Base-by-base conservation (phyloP, 2,113 vertebrate species). In the Morphnarchus princeps region DNA sequence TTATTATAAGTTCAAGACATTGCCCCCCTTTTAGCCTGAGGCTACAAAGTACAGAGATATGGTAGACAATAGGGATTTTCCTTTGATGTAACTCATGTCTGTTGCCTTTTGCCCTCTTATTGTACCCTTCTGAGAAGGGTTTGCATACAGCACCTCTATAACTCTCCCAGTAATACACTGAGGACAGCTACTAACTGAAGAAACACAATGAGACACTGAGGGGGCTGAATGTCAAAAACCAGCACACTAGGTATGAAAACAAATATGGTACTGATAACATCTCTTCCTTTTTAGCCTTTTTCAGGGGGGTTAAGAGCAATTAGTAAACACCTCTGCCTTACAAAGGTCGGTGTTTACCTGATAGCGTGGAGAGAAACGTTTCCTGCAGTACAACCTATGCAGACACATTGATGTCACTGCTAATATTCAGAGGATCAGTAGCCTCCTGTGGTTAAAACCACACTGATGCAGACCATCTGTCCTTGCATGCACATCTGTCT, bases 271-370 rank as follows among this genome's bases (percentile, higher is more conserved):
- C 16, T 7, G 83, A 93, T 87, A 91, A 20, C 11, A 74, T 32
- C 61, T 57, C 65, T 61, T 71, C 58, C 76, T 62, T 72, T 71
- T 47, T 49, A 13, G 3, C 24, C 31, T 57, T 34, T 24, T 9
- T 55, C 18, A 13, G 19, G 10, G 22, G 8, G 21, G 17, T 40
- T n/a, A 8, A 65, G 19, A 87, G 14, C 38, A 43, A 81, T n/a
- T 49, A 24, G 59, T 9, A 92, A 95, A 82, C 13, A 94, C n/a
- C 25, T 43, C 34, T 73, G 25, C 24, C 18, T 57, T 45, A 22
- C 74, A 55, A 52, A 89, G 87, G 93, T 93, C 82, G 85, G 29
- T 21, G 71, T 59, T 86, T 93, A 54, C 73, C 50, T 72, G 72
- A 50, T 38, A 72, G n/a, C 0, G 0, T 6, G 9, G 38, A 91